phyloP scores from a whole-genome alignment of 2,113 vertebrate genomes.

The Jaculus jaculus region DNA sequence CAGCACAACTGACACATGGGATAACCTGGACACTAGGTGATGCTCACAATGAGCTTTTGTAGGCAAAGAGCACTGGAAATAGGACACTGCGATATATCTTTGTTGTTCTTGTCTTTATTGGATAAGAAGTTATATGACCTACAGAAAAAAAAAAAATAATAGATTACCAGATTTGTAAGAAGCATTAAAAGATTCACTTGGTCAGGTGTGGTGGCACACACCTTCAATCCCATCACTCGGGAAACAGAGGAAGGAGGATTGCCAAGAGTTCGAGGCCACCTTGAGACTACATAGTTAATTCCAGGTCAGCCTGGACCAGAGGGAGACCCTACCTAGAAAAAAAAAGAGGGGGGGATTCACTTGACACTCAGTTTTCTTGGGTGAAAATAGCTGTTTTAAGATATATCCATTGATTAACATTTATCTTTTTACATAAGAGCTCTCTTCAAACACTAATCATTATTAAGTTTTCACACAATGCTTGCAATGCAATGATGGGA shows the following conservation, averaged over 20 bases:
- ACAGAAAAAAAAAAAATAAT: not conserved
- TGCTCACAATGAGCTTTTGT: not conserved
- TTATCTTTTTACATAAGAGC: not conserved
- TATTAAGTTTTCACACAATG: not conserved
- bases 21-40: not conserved
- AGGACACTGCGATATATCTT: not conserved
- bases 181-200: not conserved
- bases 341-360: too few species aligned
- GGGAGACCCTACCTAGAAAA: too few species aligned
- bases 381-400: not conserved
- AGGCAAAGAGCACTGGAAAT: not conserved
- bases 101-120: not conserved
- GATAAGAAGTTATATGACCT: not conserved
- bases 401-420: not conserved
- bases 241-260: too few species aligned
- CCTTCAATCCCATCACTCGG: too few species aligned
- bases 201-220: too few species aligned
- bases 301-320: too few species aligned
- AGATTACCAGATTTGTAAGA: not conserved
- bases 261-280: too few species aligned
- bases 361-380: not conserved
- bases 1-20: not conserved
- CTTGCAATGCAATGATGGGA: not conserved
- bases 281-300: too few species aligned
- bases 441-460: slow-evolving; percentile 12